Conservation (phyloP, 2,888 invertebrate genomes). For the Chrysodeixis includens region DNA sequence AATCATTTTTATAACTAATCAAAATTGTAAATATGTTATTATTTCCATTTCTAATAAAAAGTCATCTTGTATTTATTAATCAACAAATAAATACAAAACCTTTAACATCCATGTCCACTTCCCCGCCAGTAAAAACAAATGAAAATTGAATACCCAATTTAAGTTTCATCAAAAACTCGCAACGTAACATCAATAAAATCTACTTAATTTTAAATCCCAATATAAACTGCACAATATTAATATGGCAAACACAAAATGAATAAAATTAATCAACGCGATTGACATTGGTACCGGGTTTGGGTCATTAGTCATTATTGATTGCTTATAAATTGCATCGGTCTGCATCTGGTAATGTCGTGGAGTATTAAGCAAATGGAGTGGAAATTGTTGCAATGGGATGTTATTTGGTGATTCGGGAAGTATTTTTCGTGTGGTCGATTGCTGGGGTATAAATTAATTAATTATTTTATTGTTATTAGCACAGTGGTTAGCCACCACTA, state of each 20-base stretch:
- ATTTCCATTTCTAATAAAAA: too few species aligned
- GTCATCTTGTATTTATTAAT: too few species aligned
- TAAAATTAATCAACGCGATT: constrained; percentile 55
- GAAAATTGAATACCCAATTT: background rate
- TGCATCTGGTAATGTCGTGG: constrained; percentile 20
- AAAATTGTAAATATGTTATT: too few species aligned
- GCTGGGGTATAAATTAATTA: too few species aligned
- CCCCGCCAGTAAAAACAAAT: too few species aligned
- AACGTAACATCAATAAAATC: background rate
- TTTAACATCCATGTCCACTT: too few species aligned
- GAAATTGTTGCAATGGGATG: background rate
- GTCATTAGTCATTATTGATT: constrained; percentile 70
- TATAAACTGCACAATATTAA: constrained; percentile 53
- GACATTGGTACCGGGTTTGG: constrained; percentile 48
- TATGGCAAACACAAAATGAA: constrained; percentile 41
- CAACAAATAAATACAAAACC: too few species aligned
- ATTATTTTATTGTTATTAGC: too few species aligned
- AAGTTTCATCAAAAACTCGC: background rate
- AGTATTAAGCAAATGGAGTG: constrained; percentile 22
- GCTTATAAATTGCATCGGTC: constrained; percentile 64
- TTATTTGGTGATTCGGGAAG: background rate
- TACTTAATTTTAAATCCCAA: background rate
- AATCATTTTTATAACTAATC: too few species aligned
- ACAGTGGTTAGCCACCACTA: too few species aligned
- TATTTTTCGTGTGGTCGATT: background rate